Base-by-base conservation (phyloP, 2,797 vertebrate species). In the Sebastolobus alascanus region DNA sequence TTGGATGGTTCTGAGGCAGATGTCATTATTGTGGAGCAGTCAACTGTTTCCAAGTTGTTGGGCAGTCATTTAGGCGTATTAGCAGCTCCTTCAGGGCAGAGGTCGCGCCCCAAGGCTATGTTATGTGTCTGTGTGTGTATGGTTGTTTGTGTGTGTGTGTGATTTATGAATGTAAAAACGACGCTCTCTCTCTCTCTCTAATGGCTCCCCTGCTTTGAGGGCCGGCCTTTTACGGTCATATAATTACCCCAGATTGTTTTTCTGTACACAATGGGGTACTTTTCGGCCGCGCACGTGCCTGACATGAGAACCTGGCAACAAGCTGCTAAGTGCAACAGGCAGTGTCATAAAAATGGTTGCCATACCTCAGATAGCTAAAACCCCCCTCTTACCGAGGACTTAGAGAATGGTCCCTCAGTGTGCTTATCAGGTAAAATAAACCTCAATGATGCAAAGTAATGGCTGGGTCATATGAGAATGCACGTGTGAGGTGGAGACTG, bases 11-110 rank as follows among this genome's bases (percentile, higher is more conserved):
- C 89, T 80, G 80, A 84, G 90, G 89, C 93, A 94, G 94, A 95
- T 95, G 93, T 95, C 90, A 90, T 94, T 92, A 90, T 93, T 91
- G 89, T 91, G 87, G 87, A 92, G 89, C 92, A 89, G 90, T 92
- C 88, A 83, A 87, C 84, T 91, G 90, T 90, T 93, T 93, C 87
- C 86, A 93, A 93, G 91, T 95, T 94, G 92, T 93, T 86, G 82
- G 84, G 67, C 86, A 92, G 93, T 94, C 90, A 95, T 95, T 93
- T 94, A 84, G 85, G 84, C 69, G 77, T 94, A 96, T 96, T 96
- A 95, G 94, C 93, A 85, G 93, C 91, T 94, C 90, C 84, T 90
- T 78, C 67, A 69, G 92, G 92, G 87, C 93, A 94, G 79, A 95
- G 95, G 94, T 95, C 93, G 85, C 5, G 63, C 74, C 86, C 86